Conservation (phyloP, 2,888 invertebrate species). For the Drosophila buzzatii region DNA sequence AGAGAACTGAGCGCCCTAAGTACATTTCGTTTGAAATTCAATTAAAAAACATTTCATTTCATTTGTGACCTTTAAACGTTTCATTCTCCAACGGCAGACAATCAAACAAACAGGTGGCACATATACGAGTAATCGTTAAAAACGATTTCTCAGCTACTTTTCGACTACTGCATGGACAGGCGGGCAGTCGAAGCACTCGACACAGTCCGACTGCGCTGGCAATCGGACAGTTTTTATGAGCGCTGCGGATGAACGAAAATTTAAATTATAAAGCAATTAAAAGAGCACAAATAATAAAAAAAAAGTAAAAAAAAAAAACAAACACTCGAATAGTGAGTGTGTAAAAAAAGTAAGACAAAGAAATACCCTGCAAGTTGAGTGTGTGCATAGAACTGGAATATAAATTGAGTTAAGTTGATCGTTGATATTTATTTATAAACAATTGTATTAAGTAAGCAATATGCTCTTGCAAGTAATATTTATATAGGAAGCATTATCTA, state of each 20-base stretch:
- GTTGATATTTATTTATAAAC: not conserved
- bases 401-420: not conserved
- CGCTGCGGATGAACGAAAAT: conserved; percentile 63
- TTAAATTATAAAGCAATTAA: conserved; percentile 79
- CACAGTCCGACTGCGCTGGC: not conserved
- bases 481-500: too few relatives aligned
- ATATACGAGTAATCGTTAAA: conserved; percentile 33
- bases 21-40: conserved; percentile 80
- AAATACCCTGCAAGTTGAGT: conserved; percentile 1
- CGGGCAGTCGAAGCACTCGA: conserved; percentile 14
- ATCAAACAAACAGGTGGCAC: conserved; percentile 46
- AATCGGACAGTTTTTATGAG: conserved; percentile 43
- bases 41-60: conserved; percentile 58
- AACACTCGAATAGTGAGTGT: not conserved
- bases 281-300: conserved; percentile 45
- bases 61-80: conserved; percentile 62
- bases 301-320: not conserved
- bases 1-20: conserved; percentile 42
- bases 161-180: conserved; percentile 62
- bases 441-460: too few relatives aligned
- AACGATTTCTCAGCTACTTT: conserved; percentile 41
- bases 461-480: too few relatives aligned
- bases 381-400: not conserved
- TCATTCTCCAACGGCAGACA: conserved; percentile 41
- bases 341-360: too few relatives aligned